A percentile compares a stretch with the other conserved stretches of the same genome.
Conservation (phyloP, 1,140 invertebrate species). For the Amphibalanus amphitrite region DNA sequence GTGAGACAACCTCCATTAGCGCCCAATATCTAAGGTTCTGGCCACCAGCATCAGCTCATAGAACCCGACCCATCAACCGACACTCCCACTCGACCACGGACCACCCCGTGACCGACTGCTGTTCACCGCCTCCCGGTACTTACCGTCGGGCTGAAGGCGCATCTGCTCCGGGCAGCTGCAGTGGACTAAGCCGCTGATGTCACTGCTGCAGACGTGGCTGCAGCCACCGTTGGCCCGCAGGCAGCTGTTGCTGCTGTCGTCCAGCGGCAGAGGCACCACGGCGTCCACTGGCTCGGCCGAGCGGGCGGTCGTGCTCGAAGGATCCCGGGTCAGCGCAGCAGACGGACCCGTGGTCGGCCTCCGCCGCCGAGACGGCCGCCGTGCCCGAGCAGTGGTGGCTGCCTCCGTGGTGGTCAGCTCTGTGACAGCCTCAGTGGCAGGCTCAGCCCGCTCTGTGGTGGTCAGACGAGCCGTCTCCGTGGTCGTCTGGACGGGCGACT, state of each 20-base stretch:
- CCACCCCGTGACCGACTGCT: too few relatives aligned
- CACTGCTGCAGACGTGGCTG: not conserved
- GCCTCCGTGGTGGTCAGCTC: not conserved
- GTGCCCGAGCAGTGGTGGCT: not conserved
- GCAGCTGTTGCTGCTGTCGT: not conserved
- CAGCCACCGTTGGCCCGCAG: not conserved
- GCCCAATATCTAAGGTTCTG: too few relatives aligned
- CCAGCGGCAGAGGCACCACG: not conserved
- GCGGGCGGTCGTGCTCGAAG: too few relatives aligned
- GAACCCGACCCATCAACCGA: too few relatives aligned
- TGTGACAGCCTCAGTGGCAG: not conserved
- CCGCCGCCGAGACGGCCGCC: too few relatives aligned
- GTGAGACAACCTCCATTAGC: too few relatives aligned
- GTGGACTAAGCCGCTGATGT: not conserved
- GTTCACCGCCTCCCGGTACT: too few relatives aligned
- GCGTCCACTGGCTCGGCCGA: too few relatives aligned
- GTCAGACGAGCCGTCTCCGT: not conserved
- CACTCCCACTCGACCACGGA: too few relatives aligned
- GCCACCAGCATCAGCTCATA: too few relatives aligned
- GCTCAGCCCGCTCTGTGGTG: too few relatives aligned
- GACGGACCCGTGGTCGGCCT: not conserved
- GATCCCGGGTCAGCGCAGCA: not conserved
- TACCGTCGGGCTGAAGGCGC: not conserved
- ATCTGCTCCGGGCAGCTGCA: not conserved
- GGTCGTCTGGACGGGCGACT: not conserved